phyloP scores from a whole-genome alignment of 2,113 vertebrate species.

The Limnothrissa miodon region DNA sequence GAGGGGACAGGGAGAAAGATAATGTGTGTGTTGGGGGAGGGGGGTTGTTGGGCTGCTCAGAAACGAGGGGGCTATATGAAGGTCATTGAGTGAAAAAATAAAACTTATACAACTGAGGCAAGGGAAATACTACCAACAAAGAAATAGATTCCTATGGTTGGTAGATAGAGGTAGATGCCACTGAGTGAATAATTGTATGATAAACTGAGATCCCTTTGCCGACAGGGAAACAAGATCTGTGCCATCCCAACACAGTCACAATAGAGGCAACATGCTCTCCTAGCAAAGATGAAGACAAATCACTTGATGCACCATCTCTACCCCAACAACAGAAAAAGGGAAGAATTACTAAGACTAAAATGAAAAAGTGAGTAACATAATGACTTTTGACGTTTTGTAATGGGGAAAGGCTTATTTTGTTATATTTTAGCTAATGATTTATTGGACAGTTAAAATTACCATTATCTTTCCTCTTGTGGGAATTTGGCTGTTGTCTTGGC shows the following conservation, averaged over 20 bases:
- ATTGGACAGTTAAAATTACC: background rate
- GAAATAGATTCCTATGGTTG: too few species aligned
- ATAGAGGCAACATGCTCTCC: conserved; percentile 22
- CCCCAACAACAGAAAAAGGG: background rate
- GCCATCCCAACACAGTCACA: background rate
- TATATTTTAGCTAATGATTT: background rate
- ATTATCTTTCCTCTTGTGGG: background rate
- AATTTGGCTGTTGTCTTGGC: conserved; percentile 8
- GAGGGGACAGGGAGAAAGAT: too few species aligned
- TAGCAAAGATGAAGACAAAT: background rate
- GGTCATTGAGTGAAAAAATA: too few species aligned
- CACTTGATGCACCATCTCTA: conserved; percentile 37
- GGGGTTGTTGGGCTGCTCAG: too few species aligned
- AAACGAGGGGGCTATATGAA: too few species aligned
- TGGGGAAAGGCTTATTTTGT: too few species aligned
- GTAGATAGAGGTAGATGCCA: too few species aligned
- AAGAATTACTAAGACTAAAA: background rate
- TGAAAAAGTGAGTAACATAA: background rate
- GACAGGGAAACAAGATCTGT: background rate
- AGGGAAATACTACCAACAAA: too few species aligned
- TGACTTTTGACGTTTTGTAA: background rate
- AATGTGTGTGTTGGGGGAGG: too few species aligned
- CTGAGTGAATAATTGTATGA: background rate
- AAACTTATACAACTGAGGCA: too few species aligned
- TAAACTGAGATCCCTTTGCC: background rate